These are phyloP conservation scores for Dicyrtoma fusca DNA, from an alignment of 2,888 invertebrate genomes.

Conservation along the genomic window DNA sequence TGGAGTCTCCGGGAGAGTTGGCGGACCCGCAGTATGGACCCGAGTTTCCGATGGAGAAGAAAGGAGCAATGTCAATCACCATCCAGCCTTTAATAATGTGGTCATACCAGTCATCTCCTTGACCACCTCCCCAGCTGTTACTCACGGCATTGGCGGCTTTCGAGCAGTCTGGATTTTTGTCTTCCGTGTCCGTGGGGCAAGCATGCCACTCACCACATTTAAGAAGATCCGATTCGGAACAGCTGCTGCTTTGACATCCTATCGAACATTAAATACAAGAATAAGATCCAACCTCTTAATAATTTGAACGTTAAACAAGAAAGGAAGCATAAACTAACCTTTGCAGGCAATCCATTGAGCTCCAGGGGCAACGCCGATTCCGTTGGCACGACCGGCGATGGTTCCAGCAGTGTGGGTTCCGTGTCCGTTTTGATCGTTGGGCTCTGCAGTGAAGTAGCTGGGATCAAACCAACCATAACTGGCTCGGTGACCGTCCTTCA, in stretches of 20 bases:
- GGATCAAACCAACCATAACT: constrained; percentile 38
- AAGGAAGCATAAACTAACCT: background rate
- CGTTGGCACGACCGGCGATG: constrained; percentile 1
- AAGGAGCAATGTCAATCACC: constrained; percentile 12
- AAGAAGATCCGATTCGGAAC: constrained; percentile 22
- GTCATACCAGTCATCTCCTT: constrained; percentile 22
- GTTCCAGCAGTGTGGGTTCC: constrained; percentile 18
- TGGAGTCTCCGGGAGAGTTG: constrained; percentile 28
- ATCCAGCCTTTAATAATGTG: constrained; percentile 27
- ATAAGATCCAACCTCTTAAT: background rate
- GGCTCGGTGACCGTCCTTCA: background rate
- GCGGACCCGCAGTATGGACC: constrained; percentile 27
- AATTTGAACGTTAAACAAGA: background rate
- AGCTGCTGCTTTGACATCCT: constrained; percentile 17
- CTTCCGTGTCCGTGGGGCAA: constrained; percentile 36
- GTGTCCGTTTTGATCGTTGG: constrained; percentile 19
- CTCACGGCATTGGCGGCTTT: constrained; percentile 34
- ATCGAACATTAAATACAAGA: background rate
- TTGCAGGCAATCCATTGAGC: constrained; percentile 18
- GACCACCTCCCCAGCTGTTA: constrained; percentile 40
- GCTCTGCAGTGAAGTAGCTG: background rate
- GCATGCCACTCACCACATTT: constrained; percentile 27
- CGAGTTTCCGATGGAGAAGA: constrained; percentile 37
- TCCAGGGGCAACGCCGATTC: constrained; percentile 16
- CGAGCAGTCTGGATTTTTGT: constrained; percentile 16